A percentile compares a stretch with the other conserved stretches of the same genome.
phyloP scores from a whole-genome alignment of 2,888 invertebrate genomes.

The Folsomia manolachei region DNA sequence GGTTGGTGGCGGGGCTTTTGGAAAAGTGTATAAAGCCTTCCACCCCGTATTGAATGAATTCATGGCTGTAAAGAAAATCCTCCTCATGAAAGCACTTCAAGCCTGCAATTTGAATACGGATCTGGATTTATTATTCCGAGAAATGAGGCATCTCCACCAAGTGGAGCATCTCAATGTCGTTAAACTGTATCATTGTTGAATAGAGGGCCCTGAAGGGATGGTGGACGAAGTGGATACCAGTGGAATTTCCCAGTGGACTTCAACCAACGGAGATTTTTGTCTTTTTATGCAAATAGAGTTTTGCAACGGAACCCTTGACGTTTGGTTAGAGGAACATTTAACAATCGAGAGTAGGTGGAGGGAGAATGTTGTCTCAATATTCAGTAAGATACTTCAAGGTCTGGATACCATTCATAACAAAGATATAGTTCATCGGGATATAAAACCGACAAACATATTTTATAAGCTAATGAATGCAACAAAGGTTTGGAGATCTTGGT shows the following conservation, averaged over 20 bases:
- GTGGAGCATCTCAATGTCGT: neutral
- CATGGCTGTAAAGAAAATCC: neutral
- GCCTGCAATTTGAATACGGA: neutral
- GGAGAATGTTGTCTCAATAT: neutral
- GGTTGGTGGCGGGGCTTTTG: neutral
- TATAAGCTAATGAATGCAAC: neutral
- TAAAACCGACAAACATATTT: neutral
- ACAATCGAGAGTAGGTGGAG: neutral
- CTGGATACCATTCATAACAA: neutral
- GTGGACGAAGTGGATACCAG: neutral
- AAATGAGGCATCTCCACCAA: neutral
- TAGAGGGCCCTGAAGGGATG: neutral
- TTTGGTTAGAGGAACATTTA: neutral
- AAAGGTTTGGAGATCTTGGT: neutral
- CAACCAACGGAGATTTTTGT: neutral
- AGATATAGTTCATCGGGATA: neutral
- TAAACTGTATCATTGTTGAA: neutral
- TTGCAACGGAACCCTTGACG: neutral
- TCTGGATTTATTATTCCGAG: neutral
- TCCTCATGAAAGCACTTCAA: neutral
- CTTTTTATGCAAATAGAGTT: neutral
- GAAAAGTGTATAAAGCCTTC: neutral
- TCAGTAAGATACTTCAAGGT: neutral
- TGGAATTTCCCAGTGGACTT: neutral
- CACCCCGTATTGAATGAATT: neutral